Conservation (phyloP, 2,888 invertebrate species). For the Lochmaea crataegi region DNA sequence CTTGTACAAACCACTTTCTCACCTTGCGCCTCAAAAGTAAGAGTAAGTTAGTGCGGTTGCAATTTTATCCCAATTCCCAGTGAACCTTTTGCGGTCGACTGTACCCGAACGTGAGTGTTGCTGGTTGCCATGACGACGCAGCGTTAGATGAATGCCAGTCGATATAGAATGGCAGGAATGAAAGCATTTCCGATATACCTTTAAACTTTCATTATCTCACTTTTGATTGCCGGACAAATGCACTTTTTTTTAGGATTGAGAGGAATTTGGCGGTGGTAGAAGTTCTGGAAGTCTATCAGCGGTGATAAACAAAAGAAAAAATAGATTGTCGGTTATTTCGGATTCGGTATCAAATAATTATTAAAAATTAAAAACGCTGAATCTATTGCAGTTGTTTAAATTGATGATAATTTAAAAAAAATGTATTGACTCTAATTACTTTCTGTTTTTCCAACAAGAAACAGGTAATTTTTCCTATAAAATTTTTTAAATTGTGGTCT, state of each 20-base stretch:
- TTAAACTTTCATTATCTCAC: conserved; percentile 32
- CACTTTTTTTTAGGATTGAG: conserved; percentile 7
- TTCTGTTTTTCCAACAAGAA: too few relatives aligned
- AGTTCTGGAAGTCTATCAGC: conserved; percentile 8
- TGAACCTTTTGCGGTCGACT: conserved; percentile 55
- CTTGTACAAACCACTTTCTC: not conserved
- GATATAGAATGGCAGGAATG: conserved; percentile 51
- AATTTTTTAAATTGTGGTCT: too few relatives aligned
- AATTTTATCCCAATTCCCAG: conserved; percentile 1
- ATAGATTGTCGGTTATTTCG: not conserved
- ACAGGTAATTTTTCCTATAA: too few relatives aligned
- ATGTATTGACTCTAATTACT: too few relatives aligned
- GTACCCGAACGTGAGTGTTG: conserved; percentile 60
- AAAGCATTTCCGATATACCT: conserved; percentile 31
- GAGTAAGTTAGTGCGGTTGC: conserved; percentile 5
- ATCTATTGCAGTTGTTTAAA: too few relatives aligned
- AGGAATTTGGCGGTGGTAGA: conserved; percentile 7
- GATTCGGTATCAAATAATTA: not conserved
- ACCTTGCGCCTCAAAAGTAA: conserved; percentile 4
- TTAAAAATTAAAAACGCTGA: too few relatives aligned
- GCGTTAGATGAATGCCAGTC: conserved; percentile 58
- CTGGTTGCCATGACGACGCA: conserved; percentile 58
- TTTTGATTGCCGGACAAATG: conserved; percentile 27
- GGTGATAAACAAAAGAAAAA: conserved; percentile 1
- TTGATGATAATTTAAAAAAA: too few relatives aligned